Evolutionary conservation across 2,113 vertebrate species (phyloP).

Genomic region (Phainopepla nitens): DNA sequence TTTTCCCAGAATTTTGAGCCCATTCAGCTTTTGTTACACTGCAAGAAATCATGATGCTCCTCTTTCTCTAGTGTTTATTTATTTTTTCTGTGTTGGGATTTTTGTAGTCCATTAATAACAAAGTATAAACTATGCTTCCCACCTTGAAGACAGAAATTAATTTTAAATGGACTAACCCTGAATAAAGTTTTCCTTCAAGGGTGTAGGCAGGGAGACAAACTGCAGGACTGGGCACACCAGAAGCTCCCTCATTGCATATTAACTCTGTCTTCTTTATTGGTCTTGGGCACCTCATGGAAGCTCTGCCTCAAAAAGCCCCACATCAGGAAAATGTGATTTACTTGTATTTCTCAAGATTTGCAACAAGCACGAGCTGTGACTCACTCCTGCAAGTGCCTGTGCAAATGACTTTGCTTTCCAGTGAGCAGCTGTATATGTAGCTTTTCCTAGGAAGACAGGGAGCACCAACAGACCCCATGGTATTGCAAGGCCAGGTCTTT

Average conservation of each 20-base stretch:
- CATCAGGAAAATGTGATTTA: background rate
- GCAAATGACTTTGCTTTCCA: background rate
- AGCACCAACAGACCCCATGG: background rate
- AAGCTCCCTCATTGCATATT: background rate
- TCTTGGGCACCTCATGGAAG: background rate
- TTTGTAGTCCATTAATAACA: background rate
- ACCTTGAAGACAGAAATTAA: background rate
- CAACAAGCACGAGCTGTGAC: background rate
- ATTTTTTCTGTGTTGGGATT: fast-evolving
- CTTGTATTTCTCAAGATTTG: background rate
- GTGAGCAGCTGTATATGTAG: background rate
- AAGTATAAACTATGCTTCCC: background rate
- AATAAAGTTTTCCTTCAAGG: background rate
- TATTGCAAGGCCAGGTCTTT: background rate
- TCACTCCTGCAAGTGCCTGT: background rate
- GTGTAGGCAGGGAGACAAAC: background rate
- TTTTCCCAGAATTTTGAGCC: background rate
- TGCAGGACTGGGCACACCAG: background rate
- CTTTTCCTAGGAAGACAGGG: background rate
- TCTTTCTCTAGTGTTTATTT: background rate
- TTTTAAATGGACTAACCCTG: background rate
- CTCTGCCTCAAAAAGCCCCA: background rate
- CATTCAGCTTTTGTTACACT: background rate
- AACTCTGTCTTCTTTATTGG: background rate
- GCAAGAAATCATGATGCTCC: background rate